phyloP scores from a whole-genome alignment of 2,888 invertebrate species.

The Phlogophora meticulosa region DNA sequence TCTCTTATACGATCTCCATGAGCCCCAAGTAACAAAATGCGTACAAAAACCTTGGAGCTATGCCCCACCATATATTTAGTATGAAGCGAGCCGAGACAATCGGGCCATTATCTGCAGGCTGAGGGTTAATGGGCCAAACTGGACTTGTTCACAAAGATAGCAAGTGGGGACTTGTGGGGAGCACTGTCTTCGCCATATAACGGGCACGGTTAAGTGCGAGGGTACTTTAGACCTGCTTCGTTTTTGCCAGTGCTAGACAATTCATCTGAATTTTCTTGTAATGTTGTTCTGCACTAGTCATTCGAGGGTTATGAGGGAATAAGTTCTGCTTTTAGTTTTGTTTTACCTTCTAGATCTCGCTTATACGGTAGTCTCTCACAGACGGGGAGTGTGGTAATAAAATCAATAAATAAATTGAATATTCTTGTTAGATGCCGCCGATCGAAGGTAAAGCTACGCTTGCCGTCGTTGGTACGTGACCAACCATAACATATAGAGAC shows the following conservation, averaged over 20 bases:
- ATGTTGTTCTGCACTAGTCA: slow-evolving; percentile 26
- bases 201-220: slow-evolving; percentile 58
- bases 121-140: slow-evolving; percentile 81
- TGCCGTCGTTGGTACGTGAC: no score
- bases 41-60: slow-evolving; percentile 43
- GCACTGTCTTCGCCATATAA: slow-evolving; percentile 59
- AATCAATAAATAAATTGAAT: no score
- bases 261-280: slow-evolving; percentile 39
- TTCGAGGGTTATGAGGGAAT: slow-evolving; percentile 23
- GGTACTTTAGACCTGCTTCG: slow-evolving; percentile 58
- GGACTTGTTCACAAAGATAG: slow-evolving; percentile 71
- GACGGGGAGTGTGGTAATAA: no score
- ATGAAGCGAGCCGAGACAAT: slow-evolving; percentile 73
- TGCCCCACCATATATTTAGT: slow-evolving; percentile 68
- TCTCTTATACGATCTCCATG: slow-evolving; percentile 5
- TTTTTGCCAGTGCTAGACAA: slow-evolving; percentile 55
- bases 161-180: slow-evolving; percentile 58
- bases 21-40: slow-evolving; percentile 50
- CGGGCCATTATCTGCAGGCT: slow-evolving; percentile 79
- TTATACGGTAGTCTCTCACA: no score
- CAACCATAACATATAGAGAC: no score
- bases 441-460: no score
- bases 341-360: no score
- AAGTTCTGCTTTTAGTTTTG: not conserved
- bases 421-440: no score